phyloP scores from a whole-genome alignment of 2,797 vertebrate species.

The Rhabdomys pumilio region DNA sequence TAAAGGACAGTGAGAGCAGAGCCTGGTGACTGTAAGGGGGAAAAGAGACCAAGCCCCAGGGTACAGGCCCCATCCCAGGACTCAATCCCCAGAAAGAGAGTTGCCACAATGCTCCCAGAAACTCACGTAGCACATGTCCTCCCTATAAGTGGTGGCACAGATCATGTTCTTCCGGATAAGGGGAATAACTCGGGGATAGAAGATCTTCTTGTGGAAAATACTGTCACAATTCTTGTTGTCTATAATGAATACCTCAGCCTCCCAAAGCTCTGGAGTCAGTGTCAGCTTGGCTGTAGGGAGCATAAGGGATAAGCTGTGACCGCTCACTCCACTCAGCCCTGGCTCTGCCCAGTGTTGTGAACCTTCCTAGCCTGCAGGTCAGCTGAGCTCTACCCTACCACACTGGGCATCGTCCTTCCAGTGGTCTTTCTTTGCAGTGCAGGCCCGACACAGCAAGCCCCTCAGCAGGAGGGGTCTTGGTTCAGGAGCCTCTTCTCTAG shows the following conservation, averaged over 20 bases:
- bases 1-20: neutral
- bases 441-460: neutral
- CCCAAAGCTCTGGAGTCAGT: constrained; percentile 56
- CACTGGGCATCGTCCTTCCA: neutral
- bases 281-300: constrained; percentile 51
- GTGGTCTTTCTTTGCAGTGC: rapidly evolving
- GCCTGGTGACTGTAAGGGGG: too few relatives aligned
- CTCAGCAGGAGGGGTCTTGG: neutral
- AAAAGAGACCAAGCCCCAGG: neutral
- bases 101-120: neutral
- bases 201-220: constrained; percentile 59
- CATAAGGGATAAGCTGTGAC: neutral
- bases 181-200: neutral
- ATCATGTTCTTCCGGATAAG: constrained; percentile 73
- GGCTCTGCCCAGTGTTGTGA: neutral
- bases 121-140: constrained; percentile 79
- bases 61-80: too few relatives aligned
- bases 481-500: neutral
- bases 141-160: constrained; percentile 74
- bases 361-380: neutral
- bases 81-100: neutral
- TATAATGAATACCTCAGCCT: constrained; percentile 74
- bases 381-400: neutral
- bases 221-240: constrained; percentile 69
- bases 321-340: neutral